Evolutionary conservation across 2,797 vertebrate genomes (phyloP).

Genomic region (Petrocephalus sullivani): DNA sequence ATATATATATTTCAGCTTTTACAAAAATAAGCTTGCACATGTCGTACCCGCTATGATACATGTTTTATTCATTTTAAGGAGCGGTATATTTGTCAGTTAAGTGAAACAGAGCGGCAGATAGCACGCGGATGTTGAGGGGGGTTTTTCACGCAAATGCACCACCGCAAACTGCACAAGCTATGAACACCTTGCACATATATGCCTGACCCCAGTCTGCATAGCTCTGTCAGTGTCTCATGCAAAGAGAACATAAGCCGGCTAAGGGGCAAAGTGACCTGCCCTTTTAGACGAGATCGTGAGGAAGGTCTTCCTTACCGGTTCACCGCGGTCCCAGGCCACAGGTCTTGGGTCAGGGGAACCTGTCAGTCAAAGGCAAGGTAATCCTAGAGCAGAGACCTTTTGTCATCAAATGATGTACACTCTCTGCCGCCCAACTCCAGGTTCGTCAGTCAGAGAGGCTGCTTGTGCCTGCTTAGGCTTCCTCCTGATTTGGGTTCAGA

Average conservation of each 20-base stretch:
- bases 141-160: neutral
- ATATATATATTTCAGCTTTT: neutral
- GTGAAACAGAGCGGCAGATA: neutral
- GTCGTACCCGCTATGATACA: neutral
- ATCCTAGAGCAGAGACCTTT: constrained; percentile 38
- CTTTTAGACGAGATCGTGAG: neutral
- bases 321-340: constrained; percentile 32
- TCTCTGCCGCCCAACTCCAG: constrained; percentile 48
- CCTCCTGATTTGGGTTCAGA: constrained; percentile 48
- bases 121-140: neutral
- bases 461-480: constrained; percentile 26
- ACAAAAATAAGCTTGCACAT: neutral
- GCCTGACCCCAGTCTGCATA: neutral
- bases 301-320: constrained; percentile 64
- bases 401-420: constrained; percentile 31
- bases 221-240: neutral
- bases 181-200: neutral
- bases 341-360: constrained; percentile 8
- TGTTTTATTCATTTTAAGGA: neutral
- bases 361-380: constrained; percentile 36
- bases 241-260: neutral
- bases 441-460: constrained; percentile 47
- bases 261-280: neutral
- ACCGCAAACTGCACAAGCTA: neutral
- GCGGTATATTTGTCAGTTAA: neutral